phyloP scores from a whole-genome alignment of 2,888 invertebrate species.

The Epirrhoe tristata region DNA sequence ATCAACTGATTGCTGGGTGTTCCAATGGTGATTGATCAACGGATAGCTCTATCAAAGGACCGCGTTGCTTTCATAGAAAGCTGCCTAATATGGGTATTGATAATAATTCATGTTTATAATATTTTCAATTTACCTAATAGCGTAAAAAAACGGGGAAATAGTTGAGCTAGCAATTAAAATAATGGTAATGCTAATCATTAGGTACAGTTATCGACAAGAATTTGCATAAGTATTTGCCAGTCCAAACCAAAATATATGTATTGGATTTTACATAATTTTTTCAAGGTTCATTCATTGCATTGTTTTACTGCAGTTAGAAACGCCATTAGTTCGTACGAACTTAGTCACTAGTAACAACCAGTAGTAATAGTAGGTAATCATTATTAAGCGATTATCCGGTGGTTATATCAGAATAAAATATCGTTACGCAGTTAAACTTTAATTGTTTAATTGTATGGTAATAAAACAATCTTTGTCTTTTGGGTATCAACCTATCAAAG shows the following conservation, averaged over 20 bases:
- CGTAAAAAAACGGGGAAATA: too few relatives aligned
- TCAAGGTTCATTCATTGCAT: too few relatives aligned
- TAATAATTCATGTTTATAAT: background rate
- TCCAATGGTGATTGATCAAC: conserved; percentile 12
- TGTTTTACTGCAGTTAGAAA: too few relatives aligned
- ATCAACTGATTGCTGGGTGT: conserved; percentile 30
- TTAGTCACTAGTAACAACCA: too few relatives aligned
- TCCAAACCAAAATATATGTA: too few relatives aligned
- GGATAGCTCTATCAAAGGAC: background rate
- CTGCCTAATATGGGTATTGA: background rate
- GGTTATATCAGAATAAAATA: background rate
- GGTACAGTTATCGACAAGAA: too few relatives aligned
- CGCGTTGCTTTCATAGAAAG: background rate
- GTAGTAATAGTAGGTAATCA: too few relatives aligned
- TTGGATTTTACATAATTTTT: too few relatives aligned
- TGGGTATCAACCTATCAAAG: background rate
- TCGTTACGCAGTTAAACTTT: background rate
- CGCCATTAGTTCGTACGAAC: too few relatives aligned
- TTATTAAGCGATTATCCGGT: background rate
- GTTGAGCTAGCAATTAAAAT: background rate
- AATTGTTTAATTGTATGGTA: background rate
- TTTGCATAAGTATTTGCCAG: too few relatives aligned
- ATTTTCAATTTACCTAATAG: background rate
- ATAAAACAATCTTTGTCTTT: background rate
- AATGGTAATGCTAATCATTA: too few relatives aligned